Conservation (phyloP, 2,888 invertebrate genomes). For the Conchocele bisecta region DNA sequence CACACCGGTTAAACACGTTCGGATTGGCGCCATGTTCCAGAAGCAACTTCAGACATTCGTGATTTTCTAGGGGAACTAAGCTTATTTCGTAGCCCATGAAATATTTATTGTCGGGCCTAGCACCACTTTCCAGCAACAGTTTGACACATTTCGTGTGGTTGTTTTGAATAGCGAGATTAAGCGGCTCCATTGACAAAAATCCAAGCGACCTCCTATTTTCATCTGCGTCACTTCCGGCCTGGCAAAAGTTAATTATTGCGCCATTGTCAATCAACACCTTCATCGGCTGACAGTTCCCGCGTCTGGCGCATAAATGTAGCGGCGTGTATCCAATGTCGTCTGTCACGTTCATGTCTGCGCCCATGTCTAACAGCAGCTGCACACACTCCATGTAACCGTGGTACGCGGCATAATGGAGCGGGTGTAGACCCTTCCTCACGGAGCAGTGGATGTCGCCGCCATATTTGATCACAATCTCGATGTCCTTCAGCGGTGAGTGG, state of each 20-base stretch:
- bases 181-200: constrained; percentile 88
- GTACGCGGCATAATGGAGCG: constrained; percentile 96
- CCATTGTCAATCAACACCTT: constrained; percentile 89
- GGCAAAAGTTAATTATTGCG: constrained; percentile 90
- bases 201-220: constrained; percentile 72
- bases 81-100: constrained; percentile 96
- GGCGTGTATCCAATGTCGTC: constrained; percentile 97
- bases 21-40: constrained; percentile 94
- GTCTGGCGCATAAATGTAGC: constrained; percentile 94
- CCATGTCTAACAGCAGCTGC: constrained; percentile 89
- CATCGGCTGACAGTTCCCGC: constrained; percentile 86
- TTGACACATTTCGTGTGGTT: constrained; percentile 88
- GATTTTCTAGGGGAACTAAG: constrained; percentile 89
- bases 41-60: constrained; percentile 91
- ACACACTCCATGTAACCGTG: constrained; percentile 90
- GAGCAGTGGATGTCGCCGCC: constrained; percentile 89
- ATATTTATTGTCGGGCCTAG: constrained; percentile 95
- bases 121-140: constrained; percentile 91
- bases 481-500: constrained; percentile 93
- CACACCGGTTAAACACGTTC: constrained; percentile 92
- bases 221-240: constrained; percentile 85
- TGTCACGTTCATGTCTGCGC: constrained; percentile 84
- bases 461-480: constrained; percentile 92
- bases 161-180: constrained; percentile 94
- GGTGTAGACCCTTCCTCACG: constrained; percentile 93